Evolutionary conservation across 2,888 invertebrate genomes (phyloP), one percentile per base, ranked within the genome.

Genomic region (Chymomyza amoena): DNA sequence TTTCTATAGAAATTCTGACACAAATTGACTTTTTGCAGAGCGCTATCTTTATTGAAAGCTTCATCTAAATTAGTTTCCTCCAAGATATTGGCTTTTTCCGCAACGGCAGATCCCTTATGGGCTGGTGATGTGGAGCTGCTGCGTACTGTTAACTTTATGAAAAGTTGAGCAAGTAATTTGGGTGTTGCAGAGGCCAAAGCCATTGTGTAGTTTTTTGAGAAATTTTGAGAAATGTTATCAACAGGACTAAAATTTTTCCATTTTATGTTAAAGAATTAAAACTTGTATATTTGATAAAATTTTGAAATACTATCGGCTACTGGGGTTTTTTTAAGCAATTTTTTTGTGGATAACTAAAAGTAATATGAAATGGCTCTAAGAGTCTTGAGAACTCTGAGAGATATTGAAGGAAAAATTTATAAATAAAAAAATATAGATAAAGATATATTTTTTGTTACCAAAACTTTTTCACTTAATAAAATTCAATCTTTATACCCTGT

Each of bases 21-120:
- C 6, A 79, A 64, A 65, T 79, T 79, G 13, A 79, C 52, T 62
- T 79, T 79, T 3, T 66, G 64, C 1, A 65, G 60, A 67, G 39
- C 63, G 1, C 62, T 25, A 51, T 81, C 81, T 15, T 69, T 32
- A 2, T 66, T 9, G 25, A 56, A 79, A 3, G 61, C 72, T 39
- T 52, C 3, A 54, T 76, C 25, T 50, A 81, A 32, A 3, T 57
- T 57, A 6, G n/a, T 16, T 0, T 5, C 0, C 13, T 79, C 76
- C 6, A 51, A 63, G 16, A 68, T 45, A 25, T 61, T 70, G 18
- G 20, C 64, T 9, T 65, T 54, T 15, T 69, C 69, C 6, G 76
- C 71, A 7, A 66, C 54, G 6, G 68, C 66, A 64, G 75, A 79
- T 0, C 79, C 73, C 56, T 61, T 39, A 64, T 7, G 0, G 7